Evolutionary conservation across 1,140 invertebrate genomes (phyloP).

Genomic region (Solen grandis): DNA sequence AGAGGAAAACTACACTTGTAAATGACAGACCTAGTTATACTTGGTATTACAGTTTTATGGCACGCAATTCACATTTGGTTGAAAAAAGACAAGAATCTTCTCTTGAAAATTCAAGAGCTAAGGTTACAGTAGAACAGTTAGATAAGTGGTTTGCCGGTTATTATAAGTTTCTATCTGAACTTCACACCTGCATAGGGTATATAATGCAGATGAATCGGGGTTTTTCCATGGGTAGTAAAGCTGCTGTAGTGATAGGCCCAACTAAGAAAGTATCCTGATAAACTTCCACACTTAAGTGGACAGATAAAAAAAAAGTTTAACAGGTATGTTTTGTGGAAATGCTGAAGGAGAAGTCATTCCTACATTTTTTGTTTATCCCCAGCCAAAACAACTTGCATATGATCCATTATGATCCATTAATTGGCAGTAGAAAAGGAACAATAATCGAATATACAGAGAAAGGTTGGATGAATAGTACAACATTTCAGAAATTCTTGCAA

Average conservation of each 20-base stretch:
- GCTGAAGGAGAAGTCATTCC: constrained; percentile 49
- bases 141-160: not conserved
- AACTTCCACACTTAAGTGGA: constrained; percentile 26
- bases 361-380: constrained; percentile 48
- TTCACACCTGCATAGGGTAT: constrained; percentile 45
- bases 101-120: not conserved
- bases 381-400: constrained; percentile 49
- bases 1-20: no score
- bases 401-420: constrained; percentile 58
- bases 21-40: no score
- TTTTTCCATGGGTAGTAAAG: constrained; percentile 51
- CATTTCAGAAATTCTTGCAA: constrained; percentile 44
- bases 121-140: not conserved
- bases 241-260: constrained; percentile 52
- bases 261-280: constrained; percentile 9
- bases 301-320: constrained; percentile 18
- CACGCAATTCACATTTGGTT: no score
- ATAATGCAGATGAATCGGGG: constrained; percentile 60
- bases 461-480: not conserved
- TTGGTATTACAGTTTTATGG: no score
- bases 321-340: constrained; percentile 27
- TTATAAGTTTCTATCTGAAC: constrained; percentile 20
- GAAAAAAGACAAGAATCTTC: not conserved
- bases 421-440: constrained; percentile 28
- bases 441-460: not conserved